phyloP scores from a whole-genome alignment of 1,140 invertebrate genomes.

The Drosophila truncata region DNA sequence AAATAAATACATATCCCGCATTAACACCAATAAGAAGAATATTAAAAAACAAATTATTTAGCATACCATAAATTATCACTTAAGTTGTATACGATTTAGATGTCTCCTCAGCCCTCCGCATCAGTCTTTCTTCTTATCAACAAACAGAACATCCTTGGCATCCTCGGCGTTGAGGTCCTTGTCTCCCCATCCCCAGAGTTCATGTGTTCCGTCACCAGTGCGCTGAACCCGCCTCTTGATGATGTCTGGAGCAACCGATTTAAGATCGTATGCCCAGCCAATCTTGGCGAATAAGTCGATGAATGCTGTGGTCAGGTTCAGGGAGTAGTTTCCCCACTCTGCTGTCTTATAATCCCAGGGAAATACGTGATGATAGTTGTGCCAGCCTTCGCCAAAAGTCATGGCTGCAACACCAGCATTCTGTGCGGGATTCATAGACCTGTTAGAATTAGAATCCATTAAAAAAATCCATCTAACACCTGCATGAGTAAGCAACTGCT shows the following conservation, averaged over 20 bases:
- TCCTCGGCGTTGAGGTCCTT: conserved; percentile 90
- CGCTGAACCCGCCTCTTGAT: conserved; percentile 89
- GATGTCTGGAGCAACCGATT: conserved; percentile 91
- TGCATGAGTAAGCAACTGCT: background rate
- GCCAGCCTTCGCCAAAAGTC: conserved; percentile 95
- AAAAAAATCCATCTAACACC: conserved; percentile 24
- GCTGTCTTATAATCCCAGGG: conserved; percentile 96
- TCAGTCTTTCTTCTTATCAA: conserved; percentile 4
- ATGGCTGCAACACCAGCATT: conserved; percentile 90
- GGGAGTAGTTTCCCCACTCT: conserved; percentile 91
- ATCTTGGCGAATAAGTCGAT: conserved; percentile 94
- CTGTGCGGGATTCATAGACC: conserved; percentile 91
- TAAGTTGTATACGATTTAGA: background rate
- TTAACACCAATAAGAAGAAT: background rate
- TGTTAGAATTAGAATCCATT: conserved; percentile 58
- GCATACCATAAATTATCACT: conserved; percentile 8
- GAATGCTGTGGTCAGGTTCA: conserved; percentile 94
- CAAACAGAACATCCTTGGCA: conserved; percentile 85
- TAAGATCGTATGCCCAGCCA: conserved; percentile 95
- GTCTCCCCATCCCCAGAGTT: conserved; percentile 94
- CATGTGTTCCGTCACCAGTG: conserved; percentile 92
- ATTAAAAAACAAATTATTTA: background rate
- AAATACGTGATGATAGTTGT: conserved; percentile 98
- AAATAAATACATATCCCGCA: background rate
- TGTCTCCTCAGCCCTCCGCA: background rate